Base-by-base conservation (phyloP, 2,888 invertebrate species). In the Thecocarcelia acutangulata region DNA sequence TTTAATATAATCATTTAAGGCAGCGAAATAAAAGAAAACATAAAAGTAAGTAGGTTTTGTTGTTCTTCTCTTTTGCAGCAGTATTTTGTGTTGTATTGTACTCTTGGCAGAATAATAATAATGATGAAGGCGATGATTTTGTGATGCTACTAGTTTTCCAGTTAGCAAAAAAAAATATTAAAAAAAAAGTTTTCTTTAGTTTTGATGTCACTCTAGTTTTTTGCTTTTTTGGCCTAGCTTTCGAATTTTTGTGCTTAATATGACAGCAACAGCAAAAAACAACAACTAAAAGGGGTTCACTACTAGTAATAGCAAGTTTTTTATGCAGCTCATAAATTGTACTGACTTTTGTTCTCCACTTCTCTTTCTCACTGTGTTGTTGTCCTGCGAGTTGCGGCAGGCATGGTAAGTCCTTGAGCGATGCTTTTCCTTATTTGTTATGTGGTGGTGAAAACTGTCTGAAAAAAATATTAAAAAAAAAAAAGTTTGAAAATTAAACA, bases 61-160 rank as follows among this genome's bases (percentile, higher is more conserved):
- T n/a, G n/a, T n/a, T 44, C 42, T 69, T 54, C n/a, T 19, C n/a
- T 15, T 6, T 42, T 61, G 12, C 13, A n/a, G 44, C 44, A 54
- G 28, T 61, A 12, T 64, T 48, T 59, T 42, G 15, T 37, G 6
- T 9, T 58, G n/a, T 37, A 15, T 69, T 40, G 40, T 59, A 33
- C 21, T 52, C 54, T 63, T 63, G 63, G 11, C 24, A 63, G 17
- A 33, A 52, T 64, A 9, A 72, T 58, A 58, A 78, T 72, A 68
- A 68, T 68, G 61, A 69, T 68, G 42, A 42, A 59, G 66, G 76
- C 76, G 72, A 59, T 73, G 78, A 66, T 52, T 72, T 66, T 73
- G 52, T 61, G 52, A 58, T 59, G 50, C 33, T 50, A 64, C 46
- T 78, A 58, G 15, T 19, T 66, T 73, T 66, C 3, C 33, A n/a